These are phyloP conservation scores for Mellivora capensis DNA, from an alignment of 2,113 vertebrate species.

Conservation along the genomic window DNA sequence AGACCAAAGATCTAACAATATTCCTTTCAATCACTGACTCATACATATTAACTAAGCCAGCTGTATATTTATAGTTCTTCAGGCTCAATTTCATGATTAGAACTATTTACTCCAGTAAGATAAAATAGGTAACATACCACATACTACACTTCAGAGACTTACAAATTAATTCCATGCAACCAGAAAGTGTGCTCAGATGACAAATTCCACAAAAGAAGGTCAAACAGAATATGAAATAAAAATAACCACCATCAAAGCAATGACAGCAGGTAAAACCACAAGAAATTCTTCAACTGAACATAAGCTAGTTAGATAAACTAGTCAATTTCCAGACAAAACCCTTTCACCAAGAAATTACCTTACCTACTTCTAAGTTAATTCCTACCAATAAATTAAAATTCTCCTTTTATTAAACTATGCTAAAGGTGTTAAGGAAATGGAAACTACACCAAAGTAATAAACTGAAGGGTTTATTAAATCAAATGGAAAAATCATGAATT, in stretches of 20 bases:
- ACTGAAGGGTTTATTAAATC: background rate
- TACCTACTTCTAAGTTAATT: conserved; percentile 44
- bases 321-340: background rate
- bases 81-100: background rate
- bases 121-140: background rate
- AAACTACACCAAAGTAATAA: background rate
- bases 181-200: background rate
- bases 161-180: background rate
- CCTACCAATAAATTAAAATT: conserved; percentile 31
- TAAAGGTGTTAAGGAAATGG: conserved; percentile 41
- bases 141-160: background rate
- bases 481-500: conserved; percentile 24
- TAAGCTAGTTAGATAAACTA: conserved; percentile 1
- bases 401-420: background rate
- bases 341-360: conserved; percentile 31
- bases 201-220: conserved; percentile 45
- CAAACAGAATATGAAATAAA: conserved; percentile 44
- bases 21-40: background rate
- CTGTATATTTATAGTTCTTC: background rate
- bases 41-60: background rate
- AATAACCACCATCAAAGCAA: conserved; percentile 22
- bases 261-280: conserved; percentile 30
- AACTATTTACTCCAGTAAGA: background rate
- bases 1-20: background rate
- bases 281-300: conserved; percentile 26